These are phyloP conservation scores for Ypsolopha sequella DNA, from an alignment of 2,888 invertebrate genomes.

Conservation along the genomic window DNA sequence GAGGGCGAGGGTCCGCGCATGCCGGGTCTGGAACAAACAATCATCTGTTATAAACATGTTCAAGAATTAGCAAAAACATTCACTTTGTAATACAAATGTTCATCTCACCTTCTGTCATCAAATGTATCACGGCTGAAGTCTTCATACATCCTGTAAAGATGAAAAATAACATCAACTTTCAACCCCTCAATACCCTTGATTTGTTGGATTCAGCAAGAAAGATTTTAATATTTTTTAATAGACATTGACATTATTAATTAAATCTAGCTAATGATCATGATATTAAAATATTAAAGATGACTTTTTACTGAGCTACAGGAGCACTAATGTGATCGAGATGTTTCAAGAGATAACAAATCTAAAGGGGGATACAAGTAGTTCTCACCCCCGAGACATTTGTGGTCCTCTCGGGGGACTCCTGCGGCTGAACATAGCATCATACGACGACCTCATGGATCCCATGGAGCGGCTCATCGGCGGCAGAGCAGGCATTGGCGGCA, in stretches of 20 bases:
- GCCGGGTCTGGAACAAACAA: slow-evolving; percentile 73
- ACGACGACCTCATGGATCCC: slow-evolving; percentile 78
- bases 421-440: slow-evolving; percentile 87
- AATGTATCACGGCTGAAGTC: slow-evolving; percentile 91
- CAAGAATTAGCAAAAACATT: slow-evolving; percentile 11
- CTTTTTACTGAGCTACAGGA: background rate
- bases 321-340: background rate
- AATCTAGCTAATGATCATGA: no score
- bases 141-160: slow-evolving; percentile 79
- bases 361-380: slow-evolving; percentile 11
- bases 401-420: slow-evolving; percentile 79
- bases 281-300: background rate
- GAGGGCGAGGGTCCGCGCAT: slow-evolving; percentile 88
- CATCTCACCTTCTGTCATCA: slow-evolving; percentile 82
- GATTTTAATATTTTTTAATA: no score
- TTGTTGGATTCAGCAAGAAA: no score
- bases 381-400: slow-evolving; percentile 67
- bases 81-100: no score
- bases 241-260: no score
- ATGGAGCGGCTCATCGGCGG: slow-evolving; percentile 71
- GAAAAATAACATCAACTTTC: slow-evolving; percentile 7
- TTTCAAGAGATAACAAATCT: background rate
- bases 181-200: no score
- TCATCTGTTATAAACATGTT: background rate
- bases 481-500: slow-evolving; percentile 84